Conservation (phyloP, 2,113 vertebrate genomes). For the Vulpes lagopus region DNA sequence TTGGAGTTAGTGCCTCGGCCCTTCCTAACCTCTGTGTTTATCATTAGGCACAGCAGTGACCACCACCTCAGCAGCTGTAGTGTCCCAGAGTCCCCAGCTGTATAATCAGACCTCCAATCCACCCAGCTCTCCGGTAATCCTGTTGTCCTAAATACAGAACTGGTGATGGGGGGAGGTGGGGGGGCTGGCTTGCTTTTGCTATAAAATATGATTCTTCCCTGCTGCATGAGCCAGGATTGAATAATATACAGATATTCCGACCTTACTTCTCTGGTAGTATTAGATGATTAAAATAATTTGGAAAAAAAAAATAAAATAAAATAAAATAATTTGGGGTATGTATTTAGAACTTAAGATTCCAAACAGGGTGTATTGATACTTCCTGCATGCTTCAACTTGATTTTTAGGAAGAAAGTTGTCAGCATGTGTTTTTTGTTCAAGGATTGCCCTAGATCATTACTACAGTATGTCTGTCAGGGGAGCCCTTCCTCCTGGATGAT, state of each 20-base stretch:
- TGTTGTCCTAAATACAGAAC: constrained; percentile 62
- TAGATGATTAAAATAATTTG: constrained; percentile 6
- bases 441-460: constrained; percentile 29
- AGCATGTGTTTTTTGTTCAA: constrained; percentile 47
- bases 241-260: constrained; percentile 9
- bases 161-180: neutral
- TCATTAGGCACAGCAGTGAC: constrained; percentile 88
- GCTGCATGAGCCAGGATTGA: neutral
- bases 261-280: neutral
- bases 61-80: constrained; percentile 93
- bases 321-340: neutral
- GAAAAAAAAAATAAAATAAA: too few species aligned
- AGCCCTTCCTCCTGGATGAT: constrained; percentile 52
- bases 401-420: constrained; percentile 24
- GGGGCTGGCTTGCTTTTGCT: constrained; percentile 19
- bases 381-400: constrained; percentile 56
- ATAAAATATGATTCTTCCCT: neutral
- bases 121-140: constrained; percentile 92
- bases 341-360: constrained; percentile 48
- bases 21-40: constrained; percentile 55
- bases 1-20: constrained; percentile 30
- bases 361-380: neutral
- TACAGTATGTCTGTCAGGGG: constrained; percentile 49
- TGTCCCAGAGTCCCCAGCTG: constrained; percentile 94
- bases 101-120: constrained; percentile 93